Base-by-base conservation (phyloP, 2,888 invertebrate species). In the Peribatodes rhomboidaria region DNA sequence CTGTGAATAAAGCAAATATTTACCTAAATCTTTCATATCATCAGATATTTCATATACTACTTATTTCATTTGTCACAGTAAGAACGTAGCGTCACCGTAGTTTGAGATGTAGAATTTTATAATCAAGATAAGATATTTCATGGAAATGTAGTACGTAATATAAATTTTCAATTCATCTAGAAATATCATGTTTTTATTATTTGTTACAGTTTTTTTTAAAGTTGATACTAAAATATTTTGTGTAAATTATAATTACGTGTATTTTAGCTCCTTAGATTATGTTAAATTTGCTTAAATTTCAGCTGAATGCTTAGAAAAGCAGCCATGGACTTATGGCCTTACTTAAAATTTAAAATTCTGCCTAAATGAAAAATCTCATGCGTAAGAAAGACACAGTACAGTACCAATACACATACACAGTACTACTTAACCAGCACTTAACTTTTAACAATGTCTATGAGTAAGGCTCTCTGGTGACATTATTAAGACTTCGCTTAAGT, bases 1-100 rank as follows among this genome's bases (percentile, higher is more conserved):
- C 73, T 83, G 83, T 85, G 79, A 83, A 82, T 84, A 85, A 79
- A 78, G 58, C 79, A 76, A 69, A 76, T 77, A 77, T 73, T 66
- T 77, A 78, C 74, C 75, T 80, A 79, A 35, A 50, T 76, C 75
- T 74, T 76, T 86, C 88, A 89, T 89, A 89, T 88, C 89, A 89
- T 83, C 77, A 81, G 76, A 67, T 71, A 65, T 73, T 80, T 81
- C 82, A 77, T 75, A 72, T 72, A 71, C 70, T 57, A 68, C 64
- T n/a, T 44, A 44, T 33, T 35, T 72, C 78, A 76, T 70, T 54
- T 74, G 73, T 74, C 72, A 75, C 71, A 18, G 41, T 65, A 69
- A 49, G 55, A 74, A 73, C 61, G 73, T 79, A 82, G 77, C 65
- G 59, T 76, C 74, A 78, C 73, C 72, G 73, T 81, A 81, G 75